Evolutionary conservation across 92 coral and sea anemone species (phyloP), one percentile per base, ranked within the genome.

Genomic region (Nematostella vectensis): DNA sequence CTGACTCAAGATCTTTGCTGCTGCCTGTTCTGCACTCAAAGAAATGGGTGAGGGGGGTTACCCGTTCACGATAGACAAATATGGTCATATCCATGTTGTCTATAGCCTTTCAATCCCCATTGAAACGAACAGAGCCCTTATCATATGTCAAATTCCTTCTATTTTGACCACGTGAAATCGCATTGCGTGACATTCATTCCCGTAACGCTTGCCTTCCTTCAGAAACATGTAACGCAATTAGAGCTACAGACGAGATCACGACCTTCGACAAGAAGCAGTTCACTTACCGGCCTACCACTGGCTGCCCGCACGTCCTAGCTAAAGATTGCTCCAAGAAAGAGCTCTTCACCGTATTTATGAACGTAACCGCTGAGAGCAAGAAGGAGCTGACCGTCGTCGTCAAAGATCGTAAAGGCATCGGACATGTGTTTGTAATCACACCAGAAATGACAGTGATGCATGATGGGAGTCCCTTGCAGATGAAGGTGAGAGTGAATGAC

Each of bases 231-330:
- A 45, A 42, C 10, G 57, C 40, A 0, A 20, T 17, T 18, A 12
- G 13, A 23, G 40, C 19, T 40, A 45, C 47, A 9, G 40, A 66
- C 17, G 56, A 54, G 17, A 55, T 76, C 53, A 45, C 43, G 22
- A 76, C 76, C 6, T 68, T 76, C 18, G 82, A 76, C 61, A 22
- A 48, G 17, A 48, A 49, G 3, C 21, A 38, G 4, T 76, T 45
- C 51, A 54, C 50, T 19, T 76, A 76, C 52, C 38, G 40, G 24
- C 62, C 31, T 29, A 58, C 61, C 69, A 54, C 58, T 27, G 76
- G 82, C 21, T 76, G 82, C 54, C 67, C 76, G 25, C 76, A 62
- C 50, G 71, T 76, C 17, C 50, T 76, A 27, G 71, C 82, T 22
- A 76, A 54, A 49, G 82, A 76, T 29, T 54, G 70, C 53, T 62